Evolutionary conservation across 64 coral and sea anemone species (phyloP).

Genomic region (Pocillopora verrucosa): DNA sequence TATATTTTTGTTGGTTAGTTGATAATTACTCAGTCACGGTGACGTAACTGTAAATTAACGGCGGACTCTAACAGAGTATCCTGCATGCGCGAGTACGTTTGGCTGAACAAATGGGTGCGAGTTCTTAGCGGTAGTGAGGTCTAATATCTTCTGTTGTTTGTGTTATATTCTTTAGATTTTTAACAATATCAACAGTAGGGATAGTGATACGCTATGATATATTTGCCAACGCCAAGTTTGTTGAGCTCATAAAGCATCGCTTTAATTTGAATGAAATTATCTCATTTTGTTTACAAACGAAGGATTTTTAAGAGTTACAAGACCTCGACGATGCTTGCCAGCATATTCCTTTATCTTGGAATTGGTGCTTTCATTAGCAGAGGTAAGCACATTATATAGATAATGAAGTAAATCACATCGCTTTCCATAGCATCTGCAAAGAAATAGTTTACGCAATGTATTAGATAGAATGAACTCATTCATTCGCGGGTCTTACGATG

Average conservation of each 20-base stretch:
- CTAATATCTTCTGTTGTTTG: neutral
- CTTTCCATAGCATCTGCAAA: neutral
- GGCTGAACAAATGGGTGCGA: neutral
- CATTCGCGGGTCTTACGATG: neutral
- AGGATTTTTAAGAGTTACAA: neutral
- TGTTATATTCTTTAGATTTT: neutral
- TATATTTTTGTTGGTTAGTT: no score
- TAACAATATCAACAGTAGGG: neutral
- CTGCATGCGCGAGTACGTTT: neutral
- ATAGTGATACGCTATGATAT: neutral
- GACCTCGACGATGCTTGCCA: slow-evolving; percentile 1
- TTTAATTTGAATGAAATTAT: neutral
- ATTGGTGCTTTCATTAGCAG: neutral
- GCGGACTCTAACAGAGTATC: no score
- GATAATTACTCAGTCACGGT: no score
- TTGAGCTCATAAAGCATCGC: neutral
- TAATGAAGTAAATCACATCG: neutral
- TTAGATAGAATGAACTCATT: neutral
- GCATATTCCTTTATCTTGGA: slow-evolving; percentile 6
- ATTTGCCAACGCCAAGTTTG: neutral
- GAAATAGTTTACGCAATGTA: neutral
- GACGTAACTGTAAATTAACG: no score
- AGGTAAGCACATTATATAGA: slow-evolving; percentile 15
- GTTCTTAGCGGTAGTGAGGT: neutral
- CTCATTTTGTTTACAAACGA: neutral